These are phyloP conservation scores for Varecia variegata DNA, from an alignment of 2,797 vertebrate species.

Conservation along the genomic window DNA sequence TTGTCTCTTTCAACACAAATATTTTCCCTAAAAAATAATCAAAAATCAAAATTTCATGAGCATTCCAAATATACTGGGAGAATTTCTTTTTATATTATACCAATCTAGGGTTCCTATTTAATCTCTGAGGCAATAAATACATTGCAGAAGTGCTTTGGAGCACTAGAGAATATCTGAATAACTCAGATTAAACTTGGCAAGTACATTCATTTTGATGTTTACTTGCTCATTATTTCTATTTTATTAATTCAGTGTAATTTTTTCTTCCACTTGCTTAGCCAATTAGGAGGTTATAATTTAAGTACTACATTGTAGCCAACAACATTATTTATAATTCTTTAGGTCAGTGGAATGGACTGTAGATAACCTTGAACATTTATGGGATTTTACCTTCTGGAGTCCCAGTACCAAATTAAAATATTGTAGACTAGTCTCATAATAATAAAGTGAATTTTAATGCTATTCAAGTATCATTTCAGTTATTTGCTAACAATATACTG, in stretches of 20 bases:
- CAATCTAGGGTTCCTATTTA: background rate
- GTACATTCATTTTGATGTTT: background rate
- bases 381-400: background rate
- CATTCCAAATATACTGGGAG: background rate
- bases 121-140: background rate
- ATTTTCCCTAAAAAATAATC: background rate
- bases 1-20: background rate
- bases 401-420: background rate
- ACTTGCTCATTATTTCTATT: background rate
- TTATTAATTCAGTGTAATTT: background rate
- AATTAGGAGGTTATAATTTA: background rate
- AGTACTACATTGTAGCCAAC: background rate
- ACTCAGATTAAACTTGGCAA: background rate
- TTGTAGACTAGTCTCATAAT: background rate
- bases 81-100: background rate
- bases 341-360: background rate
- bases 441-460: background rate
- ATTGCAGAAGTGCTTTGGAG: background rate
- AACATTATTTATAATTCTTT: background rate
- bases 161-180: background rate
- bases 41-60: background rate
- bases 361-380: background rate
- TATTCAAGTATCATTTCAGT: background rate
- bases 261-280: background rate
- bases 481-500: background rate